phyloP scores from a whole-genome alignment of 2,888 invertebrate species.

The Leptinotarsa haldemani region DNA sequence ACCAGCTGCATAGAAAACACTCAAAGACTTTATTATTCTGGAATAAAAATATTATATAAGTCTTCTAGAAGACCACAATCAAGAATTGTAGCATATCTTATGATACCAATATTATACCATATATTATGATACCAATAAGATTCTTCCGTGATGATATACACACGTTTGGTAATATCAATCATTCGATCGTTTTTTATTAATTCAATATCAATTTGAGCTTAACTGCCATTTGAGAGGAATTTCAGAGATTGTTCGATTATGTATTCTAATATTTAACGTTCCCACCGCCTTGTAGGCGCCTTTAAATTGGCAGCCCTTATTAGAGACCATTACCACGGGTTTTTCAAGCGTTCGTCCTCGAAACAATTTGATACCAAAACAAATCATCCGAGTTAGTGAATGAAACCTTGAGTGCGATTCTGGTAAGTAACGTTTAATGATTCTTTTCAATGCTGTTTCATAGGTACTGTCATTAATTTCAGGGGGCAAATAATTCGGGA shows the following conservation, averaged over 20 bases:
- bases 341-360: slow-evolving; percentile 14
- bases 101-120: neutral
- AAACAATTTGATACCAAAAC: neutral
- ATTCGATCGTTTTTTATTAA: slow-evolving; percentile 36
- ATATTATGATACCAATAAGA: slow-evolving; percentile 12
- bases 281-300: slow-evolving; percentile 59
- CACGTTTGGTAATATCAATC: slow-evolving; percentile 23
- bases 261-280: slow-evolving; percentile 45
- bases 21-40: too few relatives aligned
- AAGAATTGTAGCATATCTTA: neutral
- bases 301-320: slow-evolving; percentile 56
- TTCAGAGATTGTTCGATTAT: slow-evolving; percentile 14
- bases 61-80: neutral
- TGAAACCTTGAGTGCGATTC: too few relatives aligned
- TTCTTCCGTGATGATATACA: slow-evolving; percentile 15
- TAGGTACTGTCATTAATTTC: too few relatives aligned
- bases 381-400: neutral
- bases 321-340: slow-evolving; percentile 29
- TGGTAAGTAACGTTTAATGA: too few relatives aligned
- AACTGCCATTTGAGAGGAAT: slow-evolving; percentile 4
- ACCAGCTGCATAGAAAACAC: too few relatives aligned
- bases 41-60: too few relatives aligned
- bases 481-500: too few relatives aligned
- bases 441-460: too few relatives aligned
- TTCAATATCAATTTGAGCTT: slow-evolving; percentile 39